These are phyloP conservation scores for Elephas maximus DNA, from an alignment of 2,113 vertebrate species.

Conservation along the genomic window DNA sequence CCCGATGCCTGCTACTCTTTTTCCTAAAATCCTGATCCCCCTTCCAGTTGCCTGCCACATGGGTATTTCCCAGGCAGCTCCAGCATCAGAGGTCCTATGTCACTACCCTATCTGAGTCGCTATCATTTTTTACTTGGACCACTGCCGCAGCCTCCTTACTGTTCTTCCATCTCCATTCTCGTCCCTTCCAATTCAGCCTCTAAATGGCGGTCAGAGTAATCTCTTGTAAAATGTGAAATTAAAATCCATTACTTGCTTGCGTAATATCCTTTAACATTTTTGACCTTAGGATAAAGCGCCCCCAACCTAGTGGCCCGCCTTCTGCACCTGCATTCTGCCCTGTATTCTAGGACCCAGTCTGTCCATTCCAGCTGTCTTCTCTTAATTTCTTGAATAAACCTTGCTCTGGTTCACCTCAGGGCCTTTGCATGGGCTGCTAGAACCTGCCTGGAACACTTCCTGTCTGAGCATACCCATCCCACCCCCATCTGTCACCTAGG, in stretches of 20 bases:
- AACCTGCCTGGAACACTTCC: neutral
- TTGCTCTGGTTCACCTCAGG: neutral
- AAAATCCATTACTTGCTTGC: neutral
- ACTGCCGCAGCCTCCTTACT: rapidly evolving
- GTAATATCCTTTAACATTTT: neutral
- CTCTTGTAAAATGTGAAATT: constrained; percentile 3
- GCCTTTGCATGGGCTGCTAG: neutral
- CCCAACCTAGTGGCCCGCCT: too few species aligned
- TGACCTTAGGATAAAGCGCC: neutral
- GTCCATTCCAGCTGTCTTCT: neutral
- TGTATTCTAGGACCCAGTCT: neutral
- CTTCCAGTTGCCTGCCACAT: neutral
- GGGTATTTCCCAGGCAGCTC: neutral
- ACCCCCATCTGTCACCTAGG: neutral
- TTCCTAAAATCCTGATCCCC: neutral
- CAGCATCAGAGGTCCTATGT: too few species aligned
- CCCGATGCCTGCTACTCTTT: neutral
- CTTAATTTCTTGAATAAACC: neutral
- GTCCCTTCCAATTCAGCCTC: neutral
- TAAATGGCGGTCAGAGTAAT: rapidly evolving
- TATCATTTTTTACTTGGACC: neutral
- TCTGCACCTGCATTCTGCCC: neutral
- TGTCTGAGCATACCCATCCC: neutral
- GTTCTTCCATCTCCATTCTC: neutral
- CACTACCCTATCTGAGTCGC: neutral